These are phyloP conservation scores for Cecropterus lyciades DNA, from an alignment of 1,140 invertebrate species.

Conservation along the genomic window DNA sequence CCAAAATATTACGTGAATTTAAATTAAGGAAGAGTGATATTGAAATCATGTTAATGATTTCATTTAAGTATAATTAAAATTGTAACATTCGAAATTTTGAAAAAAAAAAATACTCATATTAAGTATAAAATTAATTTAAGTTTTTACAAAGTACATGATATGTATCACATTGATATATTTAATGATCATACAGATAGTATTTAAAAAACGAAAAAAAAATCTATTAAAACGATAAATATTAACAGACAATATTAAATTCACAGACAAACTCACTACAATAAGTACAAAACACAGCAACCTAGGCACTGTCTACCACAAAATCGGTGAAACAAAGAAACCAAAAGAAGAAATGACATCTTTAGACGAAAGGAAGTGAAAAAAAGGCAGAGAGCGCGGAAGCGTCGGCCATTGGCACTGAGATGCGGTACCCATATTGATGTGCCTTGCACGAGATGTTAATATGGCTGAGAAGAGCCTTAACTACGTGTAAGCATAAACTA, in stretches of 20 bases:
- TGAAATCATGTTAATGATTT: no score
- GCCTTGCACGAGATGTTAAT: constrained; percentile 50
- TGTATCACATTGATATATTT: no score
- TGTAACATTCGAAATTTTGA: no score
- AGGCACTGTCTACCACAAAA: constrained; percentile 11
- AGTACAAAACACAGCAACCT: neutral
- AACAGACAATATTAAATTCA: neutral
- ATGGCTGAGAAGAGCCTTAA: constrained; percentile 47
- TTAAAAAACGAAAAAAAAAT: no score
- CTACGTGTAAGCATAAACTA: constrained; percentile 40
- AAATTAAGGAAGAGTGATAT: no score
- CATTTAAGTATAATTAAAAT: no score
- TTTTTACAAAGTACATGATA: no score
- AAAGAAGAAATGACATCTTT: constrained; percentile 40
- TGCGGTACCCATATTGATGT: constrained; percentile 63
- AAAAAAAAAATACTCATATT: no score
- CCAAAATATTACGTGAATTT: no score
- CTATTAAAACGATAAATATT: neutral
- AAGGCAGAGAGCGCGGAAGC: constrained; percentile 58
- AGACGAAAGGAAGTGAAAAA: constrained; percentile 60
- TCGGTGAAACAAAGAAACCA: constrained; percentile 14
- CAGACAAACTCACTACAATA: neutral
- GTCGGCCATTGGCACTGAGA: constrained; percentile 54
- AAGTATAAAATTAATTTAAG: no score
- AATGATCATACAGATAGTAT: no score